These are phyloP conservation scores for Tenthredo mesomela DNA, from an alignment of 2,888 invertebrate species.

Conservation along the genomic window DNA sequence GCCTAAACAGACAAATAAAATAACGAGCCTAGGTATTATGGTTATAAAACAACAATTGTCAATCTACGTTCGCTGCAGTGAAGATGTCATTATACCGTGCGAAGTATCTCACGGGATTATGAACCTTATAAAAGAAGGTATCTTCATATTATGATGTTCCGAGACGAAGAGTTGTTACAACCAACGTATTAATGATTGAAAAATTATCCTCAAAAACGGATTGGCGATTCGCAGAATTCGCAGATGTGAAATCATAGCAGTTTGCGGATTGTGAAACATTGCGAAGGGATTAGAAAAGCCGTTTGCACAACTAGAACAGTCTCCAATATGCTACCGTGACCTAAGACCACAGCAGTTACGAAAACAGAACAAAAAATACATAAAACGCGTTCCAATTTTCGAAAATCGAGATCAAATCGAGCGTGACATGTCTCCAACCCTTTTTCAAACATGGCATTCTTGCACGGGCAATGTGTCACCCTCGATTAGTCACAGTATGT, in stretches of 20 bases:
- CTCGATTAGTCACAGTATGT: slow-evolving; percentile 65
- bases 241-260: not conserved
- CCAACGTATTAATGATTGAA: not conserved
- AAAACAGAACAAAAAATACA: not conserved
- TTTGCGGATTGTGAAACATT: not conserved
- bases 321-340: not conserved
- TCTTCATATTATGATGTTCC: not conserved
- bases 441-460: slow-evolving; percentile 51
- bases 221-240: not conserved
- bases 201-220: not conserved
- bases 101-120: slow-evolving; percentile 13
- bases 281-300: not conserved
- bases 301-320: not conserved
- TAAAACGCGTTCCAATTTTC: slow-evolving; percentile 31
- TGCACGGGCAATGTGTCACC: slow-evolving; percentile 47
- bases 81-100: slow-evolving; percentile 15
- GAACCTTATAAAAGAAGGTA: not conserved
- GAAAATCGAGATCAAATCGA: slow-evolving; percentile 36
- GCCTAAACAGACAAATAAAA: slow-evolving; percentile 40
- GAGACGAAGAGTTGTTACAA: not conserved
- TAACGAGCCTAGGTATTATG: slow-evolving; percentile 1
- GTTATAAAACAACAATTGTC: slow-evolving; percentile 13
- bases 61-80: not conserved
- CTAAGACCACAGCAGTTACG: not conserved
- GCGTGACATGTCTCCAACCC: slow-evolving; percentile 49